Evolutionary conservation across 2,888 invertebrate species (phyloP).

Genomic region (Gnatocerus cornutus): DNA sequence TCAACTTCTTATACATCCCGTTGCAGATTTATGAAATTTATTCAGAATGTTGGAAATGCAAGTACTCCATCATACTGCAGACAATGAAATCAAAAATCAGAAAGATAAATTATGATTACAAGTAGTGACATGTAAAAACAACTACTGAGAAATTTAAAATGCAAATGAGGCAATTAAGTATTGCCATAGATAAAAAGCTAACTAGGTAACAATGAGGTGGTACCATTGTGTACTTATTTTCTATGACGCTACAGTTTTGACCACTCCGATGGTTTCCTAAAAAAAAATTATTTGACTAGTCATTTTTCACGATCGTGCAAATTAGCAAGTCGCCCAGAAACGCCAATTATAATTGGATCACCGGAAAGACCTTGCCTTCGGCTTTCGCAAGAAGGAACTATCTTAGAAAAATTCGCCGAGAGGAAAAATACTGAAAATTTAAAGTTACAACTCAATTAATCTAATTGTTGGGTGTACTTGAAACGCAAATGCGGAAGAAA

Average conservation of each 20-base stretch:
- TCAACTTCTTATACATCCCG: too few relatives aligned
- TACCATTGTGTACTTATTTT: conserved; percentile 1
- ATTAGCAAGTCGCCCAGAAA: background rate
- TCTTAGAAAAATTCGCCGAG: background rate
- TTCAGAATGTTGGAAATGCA: too few relatives aligned
- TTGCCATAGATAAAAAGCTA: conserved; percentile 3
- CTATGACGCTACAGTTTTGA: background rate
- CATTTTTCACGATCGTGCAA: too few relatives aligned
- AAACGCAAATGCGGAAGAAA: background rate
- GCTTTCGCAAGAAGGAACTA: background rate
- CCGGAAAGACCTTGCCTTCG: background rate
- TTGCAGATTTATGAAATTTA: too few relatives aligned
- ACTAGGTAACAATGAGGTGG: conserved; percentile 1
- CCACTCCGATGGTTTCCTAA: too few relatives aligned
- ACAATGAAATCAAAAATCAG: background rate
- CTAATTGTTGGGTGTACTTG: too few relatives aligned
- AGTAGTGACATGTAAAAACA: conserved; percentile 6
- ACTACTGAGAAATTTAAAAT: conserved; percentile 17
- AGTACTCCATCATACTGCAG: too few relatives aligned
- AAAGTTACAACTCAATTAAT: too few relatives aligned
- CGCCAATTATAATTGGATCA: background rate
- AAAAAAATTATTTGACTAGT: too few relatives aligned
- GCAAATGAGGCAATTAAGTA: conserved; percentile 16
- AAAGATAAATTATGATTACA: conserved; percentile 2
- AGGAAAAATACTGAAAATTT: background rate